Base-by-base conservation (phyloP, 2,113 vertebrate genomes). In the Sebastes schlegelii region DNA sequence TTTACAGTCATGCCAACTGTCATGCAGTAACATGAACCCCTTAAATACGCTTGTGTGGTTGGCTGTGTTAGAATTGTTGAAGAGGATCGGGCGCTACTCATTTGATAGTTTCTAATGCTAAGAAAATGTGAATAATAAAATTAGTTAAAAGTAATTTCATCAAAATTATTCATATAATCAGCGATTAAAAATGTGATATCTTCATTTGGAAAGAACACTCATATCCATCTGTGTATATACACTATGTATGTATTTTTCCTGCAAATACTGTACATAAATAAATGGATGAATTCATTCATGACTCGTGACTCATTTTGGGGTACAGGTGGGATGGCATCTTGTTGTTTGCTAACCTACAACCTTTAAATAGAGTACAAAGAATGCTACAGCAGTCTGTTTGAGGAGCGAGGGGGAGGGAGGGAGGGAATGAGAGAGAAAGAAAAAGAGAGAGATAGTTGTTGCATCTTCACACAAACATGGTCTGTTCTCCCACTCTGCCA, bases 401-500 rank as follows among this genome's bases (percentile, higher is more conserved):
- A 80, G 61, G 67, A 60, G 75, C 52, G 70, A 63, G 60, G 34
- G 66, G 34, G 46, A 65, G 45, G 55, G 48, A 84, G 72, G 64
- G 69, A 84, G 72, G 60, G 73, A 77, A 49, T 19, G 74, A 83
- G 78, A 81, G 58, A 73, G 77, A 82, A 48, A 87, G 83, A 78
- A 45, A 85, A 73, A 91, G 79, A 84, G 87, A 86, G 91, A 86
- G 88, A 86, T 87, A 91, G 91, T 90, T 93, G 86, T 92, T 92
- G 92, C 92, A 88, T 93, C 92, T 93, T 93, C 92, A 93, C 93
- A 94, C 92, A 93, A 93, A 93, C 91, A 88, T 90, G 79, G 83
- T 92, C 91, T 92, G 90, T 93, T 94, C 93, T 93, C 92, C 94
- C 93, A 93, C 94, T 95, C 92, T 91, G 93, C 92, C 90, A 88